These are phyloP conservation scores for Ptilorrhoa leucosticta DNA, from an alignment of 2,113 vertebrate species.

Conservation along the genomic window DNA sequence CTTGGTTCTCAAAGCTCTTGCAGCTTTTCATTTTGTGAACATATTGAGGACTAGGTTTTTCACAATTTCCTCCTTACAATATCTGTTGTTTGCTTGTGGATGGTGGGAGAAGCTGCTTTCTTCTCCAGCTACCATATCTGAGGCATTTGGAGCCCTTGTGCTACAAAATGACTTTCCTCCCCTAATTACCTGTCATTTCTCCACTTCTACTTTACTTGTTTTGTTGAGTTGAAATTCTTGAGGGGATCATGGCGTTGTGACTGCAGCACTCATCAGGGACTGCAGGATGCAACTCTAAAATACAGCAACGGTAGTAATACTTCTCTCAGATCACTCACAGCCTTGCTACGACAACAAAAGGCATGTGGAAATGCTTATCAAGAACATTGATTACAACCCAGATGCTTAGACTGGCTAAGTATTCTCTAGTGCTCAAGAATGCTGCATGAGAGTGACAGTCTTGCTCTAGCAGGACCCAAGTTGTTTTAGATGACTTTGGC, in stretches of 20 bases:
- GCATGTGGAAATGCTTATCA: slow-evolving; percentile 29
- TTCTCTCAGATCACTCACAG: background rate
- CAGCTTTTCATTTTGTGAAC: background rate
- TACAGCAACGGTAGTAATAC: background rate
- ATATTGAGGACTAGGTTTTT: background rate
- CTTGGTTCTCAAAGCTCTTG: background rate
- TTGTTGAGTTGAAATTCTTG: background rate
- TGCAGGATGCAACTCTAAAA: background rate
- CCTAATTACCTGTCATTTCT: background rate
- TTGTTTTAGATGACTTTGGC: slow-evolving; percentile 29
- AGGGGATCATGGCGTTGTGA: background rate
- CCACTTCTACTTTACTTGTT: slow-evolving; percentile 8
- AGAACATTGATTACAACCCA: slow-evolving; percentile 14
- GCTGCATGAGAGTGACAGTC: background rate
- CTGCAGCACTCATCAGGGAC: background rate
- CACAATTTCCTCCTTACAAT: background rate
- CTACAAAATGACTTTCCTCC: background rate
- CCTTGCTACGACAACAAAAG: background rate
- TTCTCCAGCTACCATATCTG: background rate
- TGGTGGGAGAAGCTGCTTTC: background rate
- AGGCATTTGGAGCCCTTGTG: background rate
- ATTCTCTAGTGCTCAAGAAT: background rate
- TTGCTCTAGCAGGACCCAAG: background rate
- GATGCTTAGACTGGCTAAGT: background rate
- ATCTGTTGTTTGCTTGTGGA: background rate